Base-by-base conservation (phyloP, 2,113 vertebrate species). In the Nothobranchius kuhntae region DNA sequence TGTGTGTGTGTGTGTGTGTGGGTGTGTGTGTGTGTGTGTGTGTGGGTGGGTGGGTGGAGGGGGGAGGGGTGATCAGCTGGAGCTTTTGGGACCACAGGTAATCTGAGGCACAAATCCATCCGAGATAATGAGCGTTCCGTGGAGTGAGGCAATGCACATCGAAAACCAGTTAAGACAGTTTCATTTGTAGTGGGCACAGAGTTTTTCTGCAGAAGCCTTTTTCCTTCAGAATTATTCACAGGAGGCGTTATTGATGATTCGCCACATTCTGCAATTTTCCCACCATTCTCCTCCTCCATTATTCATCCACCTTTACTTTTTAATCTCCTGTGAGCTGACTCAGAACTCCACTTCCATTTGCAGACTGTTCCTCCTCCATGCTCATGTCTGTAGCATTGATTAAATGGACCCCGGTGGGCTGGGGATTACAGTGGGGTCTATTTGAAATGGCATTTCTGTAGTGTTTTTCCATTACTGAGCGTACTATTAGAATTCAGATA, bases 311-410 rank as follows among this genome's bases (percentile, higher is more conserved):
- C 77, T 84, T 80, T 90, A 87, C 79, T 92, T 92, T 93, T 92
- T 93, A 93, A 93, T 93, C 92, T 93, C 92, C 87, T 85, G 87
- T 82, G 90, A 91, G 91, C 92, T 93, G 92, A 93, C 85, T 93
- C 91, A 93, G 91, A 92, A 89, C 89, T 91, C 85, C 74, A 83
- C 89, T 91, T 91, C 89, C 88, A 91, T 91, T 92, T 90, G 84
- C 85, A 90, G 86, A 90, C 87, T 77, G 88, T 90, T 91, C 86
- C 87, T 85, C 85, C 87, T 88, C 85, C 86, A 84, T 81, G 85
- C 85, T 86, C 87, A 81, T 89, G 90, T 91, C 89, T 87, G 83
- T 85, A 91, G 90, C 85, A 89, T 92, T 92, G 90, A 93, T 92
- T 92, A 91, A 93, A 89, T 84, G 86, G 89, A 89, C 89, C 86